Evolutionary conservation across 2,113 vertebrate species (phyloP).

Genomic region (Xiphorhynchus elegans): DNA sequence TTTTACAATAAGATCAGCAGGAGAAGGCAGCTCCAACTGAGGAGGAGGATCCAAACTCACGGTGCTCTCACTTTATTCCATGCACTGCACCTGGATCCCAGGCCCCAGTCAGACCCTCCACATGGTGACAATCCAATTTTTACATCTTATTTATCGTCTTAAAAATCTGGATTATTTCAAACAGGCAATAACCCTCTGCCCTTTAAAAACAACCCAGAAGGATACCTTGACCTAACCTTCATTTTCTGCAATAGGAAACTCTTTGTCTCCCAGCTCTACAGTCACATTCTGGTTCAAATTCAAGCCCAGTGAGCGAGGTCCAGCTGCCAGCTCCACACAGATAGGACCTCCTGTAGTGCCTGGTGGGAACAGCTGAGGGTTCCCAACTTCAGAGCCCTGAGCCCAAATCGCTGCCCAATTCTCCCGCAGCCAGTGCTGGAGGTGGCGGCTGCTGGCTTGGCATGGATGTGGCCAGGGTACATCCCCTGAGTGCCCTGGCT

Average conservation of each 20-base stretch:
- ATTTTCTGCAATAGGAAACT: neutral
- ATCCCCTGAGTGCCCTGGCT: neutral
- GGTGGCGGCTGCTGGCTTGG: neutral
- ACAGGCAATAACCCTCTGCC: neutral
- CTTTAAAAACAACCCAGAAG: neutral
- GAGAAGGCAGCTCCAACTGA: neutral
- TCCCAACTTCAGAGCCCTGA: neutral
- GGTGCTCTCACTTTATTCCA: neutral
- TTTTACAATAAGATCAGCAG: neutral
- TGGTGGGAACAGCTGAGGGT: accelerated
- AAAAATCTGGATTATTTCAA: neutral
- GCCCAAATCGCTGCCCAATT: accelerated
- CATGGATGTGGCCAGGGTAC: neutral
- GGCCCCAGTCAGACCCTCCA: neutral
- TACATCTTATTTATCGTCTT: neutral
- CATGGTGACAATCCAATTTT: neutral
- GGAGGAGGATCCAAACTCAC: neutral
- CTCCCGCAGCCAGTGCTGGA: neutral
- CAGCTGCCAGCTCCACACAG: neutral
- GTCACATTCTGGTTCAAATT: neutral
- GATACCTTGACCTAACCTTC: neutral
- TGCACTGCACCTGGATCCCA: neutral
- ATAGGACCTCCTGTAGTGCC: neutral
- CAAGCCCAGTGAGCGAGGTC: neutral
- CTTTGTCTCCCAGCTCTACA: neutral